Evolutionary conservation across 2,797 vertebrate genomes (phyloP).

Genomic region (Gallinago stenura): DNA sequence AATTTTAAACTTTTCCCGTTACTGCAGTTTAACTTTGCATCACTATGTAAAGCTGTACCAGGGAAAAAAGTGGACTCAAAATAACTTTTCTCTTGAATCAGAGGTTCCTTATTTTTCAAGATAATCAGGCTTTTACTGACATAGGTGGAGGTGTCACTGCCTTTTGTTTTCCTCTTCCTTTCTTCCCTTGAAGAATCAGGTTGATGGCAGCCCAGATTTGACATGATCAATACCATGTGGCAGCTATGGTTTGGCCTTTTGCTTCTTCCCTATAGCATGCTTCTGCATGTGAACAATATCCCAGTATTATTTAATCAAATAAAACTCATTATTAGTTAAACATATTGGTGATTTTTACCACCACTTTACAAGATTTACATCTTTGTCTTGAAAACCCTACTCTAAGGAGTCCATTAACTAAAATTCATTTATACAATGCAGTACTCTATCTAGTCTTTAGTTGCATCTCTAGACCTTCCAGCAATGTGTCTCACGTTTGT

Average conservation of each 20-base stretch:
- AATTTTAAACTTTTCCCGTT: not conserved
- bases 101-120: not conserved
- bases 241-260: accelerated
- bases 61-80: not conserved
- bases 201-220: no score
- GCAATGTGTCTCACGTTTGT: not conserved
- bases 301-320: not conserved
- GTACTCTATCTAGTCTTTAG: not conserved
- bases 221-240: not conserved
- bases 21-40: not conserved
- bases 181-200: not conserved
- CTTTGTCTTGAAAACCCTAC: not conserved
- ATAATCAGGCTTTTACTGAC: not conserved
- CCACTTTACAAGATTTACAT: not conserved
- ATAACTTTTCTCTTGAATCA: not conserved
- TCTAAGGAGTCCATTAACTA: not conserved
- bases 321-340: not conserved
- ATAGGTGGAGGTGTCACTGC: not conserved
- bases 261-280: not conserved
- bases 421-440: not conserved
- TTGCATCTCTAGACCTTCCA: not conserved
- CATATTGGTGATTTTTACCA: not conserved
- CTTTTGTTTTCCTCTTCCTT: not conserved
- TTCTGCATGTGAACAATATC: not conserved
- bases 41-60: not conserved